phyloP scores from a whole-genome alignment of 1,140 invertebrate species.

The Orius insidiosus region DNA sequence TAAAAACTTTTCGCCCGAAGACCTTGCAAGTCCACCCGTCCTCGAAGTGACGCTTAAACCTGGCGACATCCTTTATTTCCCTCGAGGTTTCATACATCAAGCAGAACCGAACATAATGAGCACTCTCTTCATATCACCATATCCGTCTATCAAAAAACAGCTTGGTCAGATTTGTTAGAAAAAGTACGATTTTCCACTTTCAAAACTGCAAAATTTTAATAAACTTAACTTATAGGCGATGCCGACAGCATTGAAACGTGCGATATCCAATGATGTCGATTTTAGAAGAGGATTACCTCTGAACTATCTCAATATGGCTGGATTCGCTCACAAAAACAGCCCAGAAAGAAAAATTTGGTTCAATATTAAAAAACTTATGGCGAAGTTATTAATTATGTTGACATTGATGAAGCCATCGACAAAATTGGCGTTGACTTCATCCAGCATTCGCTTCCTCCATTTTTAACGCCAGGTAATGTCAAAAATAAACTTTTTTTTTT shows the following conservation, averaged over 20 bases:
- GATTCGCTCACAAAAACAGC: constrained; percentile 35
- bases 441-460: constrained; percentile 73
- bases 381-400: constrained; percentile 42
- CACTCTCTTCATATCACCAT: constrained; percentile 89
- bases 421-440: constrained; percentile 66
- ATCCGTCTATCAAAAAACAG: constrained; percentile 79
- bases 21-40: constrained; percentile 59
- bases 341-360: constrained; percentile 23
- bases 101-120: constrained; percentile 49
- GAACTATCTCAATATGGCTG: constrained; percentile 56
- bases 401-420: constrained; percentile 70
- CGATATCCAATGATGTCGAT: constrained; percentile 47
- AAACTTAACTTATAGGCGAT: constrained; percentile 33
- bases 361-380: constrained; percentile 40
- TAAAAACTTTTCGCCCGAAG: constrained; percentile 56
- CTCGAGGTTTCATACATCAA: constrained; percentile 86
- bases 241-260: constrained; percentile 53
- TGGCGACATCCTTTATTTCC: constrained; percentile 85
- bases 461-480: constrained; percentile 34
- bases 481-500: neutral
- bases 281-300: constrained; percentile 66
- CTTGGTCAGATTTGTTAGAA: constrained; percentile 76
- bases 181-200: constrained; percentile 28
- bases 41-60: constrained; percentile 63
- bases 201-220: neutral